Conservation (phyloP, 2,113 vertebrate genomes). For the Petroica traversi region DNA sequence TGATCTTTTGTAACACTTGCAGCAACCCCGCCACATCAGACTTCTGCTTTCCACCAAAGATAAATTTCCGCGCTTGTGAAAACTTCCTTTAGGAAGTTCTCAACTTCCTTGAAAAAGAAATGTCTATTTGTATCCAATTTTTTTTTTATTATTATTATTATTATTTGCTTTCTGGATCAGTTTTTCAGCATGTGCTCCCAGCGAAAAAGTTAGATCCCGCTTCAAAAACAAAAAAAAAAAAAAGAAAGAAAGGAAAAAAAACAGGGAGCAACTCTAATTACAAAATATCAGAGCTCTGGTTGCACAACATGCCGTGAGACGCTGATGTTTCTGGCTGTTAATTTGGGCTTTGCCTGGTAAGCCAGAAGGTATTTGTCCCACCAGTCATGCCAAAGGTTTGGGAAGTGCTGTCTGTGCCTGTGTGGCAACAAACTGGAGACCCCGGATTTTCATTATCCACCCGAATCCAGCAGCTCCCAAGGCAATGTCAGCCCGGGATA, state of each 20-base stretch:
- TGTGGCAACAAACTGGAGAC: background rate
- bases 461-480: background rate
- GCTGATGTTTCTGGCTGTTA: background rate
- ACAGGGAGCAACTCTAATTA: background rate
- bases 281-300: constrained; percentile 14
- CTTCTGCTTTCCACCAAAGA: background rate
- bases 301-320: background rate
- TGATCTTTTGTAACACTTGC: background rate
- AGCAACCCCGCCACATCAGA: background rate
- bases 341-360: background rate
- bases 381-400: background rate
- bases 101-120: background rate
- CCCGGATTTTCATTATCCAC: background rate
- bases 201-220: background rate
- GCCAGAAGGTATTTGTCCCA: background rate
- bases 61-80: background rate
- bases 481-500: background rate
- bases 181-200: background rate
- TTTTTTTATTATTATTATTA: background rate
- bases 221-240: background rate
- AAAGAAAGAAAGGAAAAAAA: background rate
- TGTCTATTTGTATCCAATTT: background rate
- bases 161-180: background rate
- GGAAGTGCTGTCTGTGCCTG: background rate
- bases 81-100: background rate